phyloP scores from a whole-genome alignment of 2,888 invertebrate genomes.

The Cheilosia grossa region DNA sequence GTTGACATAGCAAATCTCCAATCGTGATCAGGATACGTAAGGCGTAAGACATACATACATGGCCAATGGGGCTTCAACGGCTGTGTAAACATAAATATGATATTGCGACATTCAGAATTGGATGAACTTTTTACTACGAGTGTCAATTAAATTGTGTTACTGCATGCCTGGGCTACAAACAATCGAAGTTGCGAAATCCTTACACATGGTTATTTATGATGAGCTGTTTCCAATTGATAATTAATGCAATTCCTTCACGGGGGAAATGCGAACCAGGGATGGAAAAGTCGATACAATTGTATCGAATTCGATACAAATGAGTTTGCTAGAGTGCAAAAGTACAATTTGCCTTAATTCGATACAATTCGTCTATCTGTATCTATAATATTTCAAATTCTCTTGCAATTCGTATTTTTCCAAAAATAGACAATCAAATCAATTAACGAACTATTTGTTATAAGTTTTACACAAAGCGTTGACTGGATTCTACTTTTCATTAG shows the following conservation, averaged over 20 bases:
- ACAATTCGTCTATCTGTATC: too few relatives aligned
- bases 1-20: constrained; percentile 7
- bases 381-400: too few relatives aligned
- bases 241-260: constrained; percentile 7
- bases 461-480: too few relatives aligned
- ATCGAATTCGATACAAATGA: too few relatives aligned
- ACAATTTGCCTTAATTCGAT: too few relatives aligned
- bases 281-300: too few relatives aligned
- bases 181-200: constrained; percentile 34
- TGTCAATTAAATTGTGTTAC: constrained; percentile 57
- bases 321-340: too few relatives aligned
- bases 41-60: background rate
- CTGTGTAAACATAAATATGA: background rate
- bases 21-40: constrained; percentile 17
- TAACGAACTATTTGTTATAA: too few relatives aligned
- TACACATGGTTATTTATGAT: constrained; percentile 11
- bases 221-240: constrained; percentile 1
- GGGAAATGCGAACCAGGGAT: too few relatives aligned
- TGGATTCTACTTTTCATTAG: too few relatives aligned
- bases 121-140: constrained; percentile 46
- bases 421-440: too few relatives aligned
- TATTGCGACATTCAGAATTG: constrained; percentile 19
- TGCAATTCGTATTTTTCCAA: too few relatives aligned
- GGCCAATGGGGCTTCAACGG: background rate
- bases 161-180: constrained; percentile 4